A percentile compares a stretch with the other conserved stretches of the same genome.
Conservation (phyloP, 1,140 invertebrate species). For the Berghia stephanieae region DNA sequence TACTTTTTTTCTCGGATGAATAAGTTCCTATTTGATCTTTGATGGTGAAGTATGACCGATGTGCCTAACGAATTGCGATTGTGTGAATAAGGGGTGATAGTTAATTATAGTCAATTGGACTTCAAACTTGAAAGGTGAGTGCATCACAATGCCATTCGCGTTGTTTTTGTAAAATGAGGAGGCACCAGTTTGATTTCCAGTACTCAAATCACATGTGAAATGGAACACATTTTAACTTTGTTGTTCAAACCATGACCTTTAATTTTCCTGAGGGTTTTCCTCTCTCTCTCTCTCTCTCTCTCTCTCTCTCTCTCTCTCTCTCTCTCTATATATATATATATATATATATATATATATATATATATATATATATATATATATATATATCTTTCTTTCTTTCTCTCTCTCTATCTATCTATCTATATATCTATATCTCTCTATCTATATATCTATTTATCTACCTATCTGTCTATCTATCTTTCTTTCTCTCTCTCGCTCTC, state of each 20-base stretch:
- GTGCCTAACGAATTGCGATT: too few species aligned
- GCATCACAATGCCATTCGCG: not conserved
- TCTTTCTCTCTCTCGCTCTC: not conserved
- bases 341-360: not conserved
- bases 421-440: conserved; percentile 19
- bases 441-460: conserved; percentile 5
- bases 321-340: not conserved
- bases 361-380: not conserved
- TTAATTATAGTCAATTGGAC: not conserved
- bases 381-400: conserved; percentile 20
- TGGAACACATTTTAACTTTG: too few species aligned
- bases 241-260: not conserved
- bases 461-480: not conserved
- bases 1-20: too few species aligned
- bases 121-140: not conserved
- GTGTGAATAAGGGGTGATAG: too few species aligned
- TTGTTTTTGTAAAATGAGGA: not conserved
- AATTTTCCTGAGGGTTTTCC: not conserved
- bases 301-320: not conserved
- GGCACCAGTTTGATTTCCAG: not conserved
- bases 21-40: too few species aligned
- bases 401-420: conserved; percentile 19
- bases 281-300: not conserved
- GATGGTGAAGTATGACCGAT: too few species aligned
- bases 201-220: not conserved